These are phyloP conservation scores for Octopus bimaculoides DNA, from an alignment of 1,140 invertebrate species.

Conservation along the genomic window DNA sequence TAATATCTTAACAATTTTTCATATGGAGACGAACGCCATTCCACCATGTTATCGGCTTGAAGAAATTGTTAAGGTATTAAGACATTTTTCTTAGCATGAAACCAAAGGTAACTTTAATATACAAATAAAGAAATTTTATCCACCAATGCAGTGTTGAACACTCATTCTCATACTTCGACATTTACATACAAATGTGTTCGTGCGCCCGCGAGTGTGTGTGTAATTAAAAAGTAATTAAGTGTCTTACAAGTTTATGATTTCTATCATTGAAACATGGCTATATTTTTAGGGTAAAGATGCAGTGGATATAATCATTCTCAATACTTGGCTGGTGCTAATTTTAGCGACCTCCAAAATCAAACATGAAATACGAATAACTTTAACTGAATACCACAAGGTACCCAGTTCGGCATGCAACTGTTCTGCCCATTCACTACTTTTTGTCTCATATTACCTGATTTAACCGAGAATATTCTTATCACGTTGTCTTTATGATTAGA, in stretches of 20 bases:
- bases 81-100: too few relatives aligned
- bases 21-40: too few relatives aligned
- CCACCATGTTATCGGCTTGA: too few relatives aligned
- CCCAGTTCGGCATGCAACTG: background rate
- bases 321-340: background rate
- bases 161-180: too few relatives aligned
- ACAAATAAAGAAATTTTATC: too few relatives aligned
- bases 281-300: background rate
- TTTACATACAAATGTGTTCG: too few relatives aligned
- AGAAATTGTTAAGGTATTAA: too few relatives aligned
- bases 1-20: too few relatives aligned
- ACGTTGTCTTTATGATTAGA: slow-evolving; percentile 3
- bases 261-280: background rate
- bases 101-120: too few relatives aligned
- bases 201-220: too few relatives aligned
- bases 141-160: too few relatives aligned
- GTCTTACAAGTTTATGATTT: background rate
- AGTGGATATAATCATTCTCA: background rate
- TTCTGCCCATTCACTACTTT: background rate
- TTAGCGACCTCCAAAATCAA: background rate
- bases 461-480: background rate
- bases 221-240: too few relatives aligned
- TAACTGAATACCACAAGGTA: background rate
- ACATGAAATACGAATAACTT: background rate
- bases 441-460: background rate